Percentiles rank a stretch among this genome's conserved stretches.
Conservation (phyloP, 2,113 vertebrate species). For the Burhinus bistriatus region DNA sequence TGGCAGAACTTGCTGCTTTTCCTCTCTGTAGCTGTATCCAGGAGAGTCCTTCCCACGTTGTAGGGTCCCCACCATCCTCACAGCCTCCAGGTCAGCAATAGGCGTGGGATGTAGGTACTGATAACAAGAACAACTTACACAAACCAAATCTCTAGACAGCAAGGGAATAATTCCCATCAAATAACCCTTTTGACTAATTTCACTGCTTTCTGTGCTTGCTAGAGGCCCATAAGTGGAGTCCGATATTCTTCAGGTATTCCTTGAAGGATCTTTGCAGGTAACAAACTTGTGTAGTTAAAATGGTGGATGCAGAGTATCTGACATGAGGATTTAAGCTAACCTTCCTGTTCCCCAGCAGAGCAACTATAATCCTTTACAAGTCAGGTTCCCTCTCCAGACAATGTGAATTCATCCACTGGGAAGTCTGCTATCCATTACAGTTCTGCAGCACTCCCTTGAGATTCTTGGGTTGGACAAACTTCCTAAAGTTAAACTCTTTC, state of each 20-base stretch:
- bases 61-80: background rate
- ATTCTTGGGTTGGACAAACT: background rate
- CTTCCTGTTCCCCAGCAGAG: background rate
- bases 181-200: background rate
- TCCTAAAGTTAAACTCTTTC: background rate
- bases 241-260: background rate
- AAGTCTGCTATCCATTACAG: background rate
- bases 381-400: background rate
- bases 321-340: background rate
- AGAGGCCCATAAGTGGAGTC: background rate
- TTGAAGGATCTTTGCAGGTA: background rate
- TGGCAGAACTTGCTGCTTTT: background rate
- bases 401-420: background rate
- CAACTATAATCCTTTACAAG: background rate
- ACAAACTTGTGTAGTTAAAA: background rate
- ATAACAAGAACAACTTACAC: background rate
- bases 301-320: background rate
- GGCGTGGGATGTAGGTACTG: background rate
- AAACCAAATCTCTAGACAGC: background rate
- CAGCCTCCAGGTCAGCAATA: accelerated
- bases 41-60: background rate
- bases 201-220: background rate
- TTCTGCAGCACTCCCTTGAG: background rate
- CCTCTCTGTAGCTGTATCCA: background rate
- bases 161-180: background rate